Base-by-base conservation (phyloP, 2,113 vertebrate genomes). In the Mustelus asterias region DNA sequence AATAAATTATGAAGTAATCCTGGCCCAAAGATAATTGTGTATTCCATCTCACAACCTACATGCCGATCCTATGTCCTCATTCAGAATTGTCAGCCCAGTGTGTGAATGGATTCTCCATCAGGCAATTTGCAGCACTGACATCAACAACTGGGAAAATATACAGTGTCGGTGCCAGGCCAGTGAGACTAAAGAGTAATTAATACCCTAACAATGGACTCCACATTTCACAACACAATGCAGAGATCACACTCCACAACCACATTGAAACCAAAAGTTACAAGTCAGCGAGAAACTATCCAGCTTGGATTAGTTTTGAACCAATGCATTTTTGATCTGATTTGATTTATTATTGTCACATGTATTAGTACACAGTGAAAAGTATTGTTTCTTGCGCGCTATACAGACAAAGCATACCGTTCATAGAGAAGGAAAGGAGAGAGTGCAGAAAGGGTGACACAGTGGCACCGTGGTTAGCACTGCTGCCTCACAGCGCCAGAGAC, bases 21-120 rank as follows among this genome's bases (percentile, higher is more conserved):
- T 63, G 69, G 37, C 63, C 92, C 44, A 67, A 69, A 44, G 63
- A 44, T 7, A 65, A 37, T n/a, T 89, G 48, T 89, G 86, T n/a
- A 63, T 16, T 63, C 60, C 13, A n/a, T 60, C 54, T 60, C 48
- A 90, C 26, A 33, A 60, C 60, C 5, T 16, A n/a, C 88, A 63
- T 92, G 29, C 58, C 29, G 58, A 63, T 60, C 88, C 24, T 70
- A 48, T 96, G 78, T 24, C 41, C 58, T 80, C 78, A 96, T 60
- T 86, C 16, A 70, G 48, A 96, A 95, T 33, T 76, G 22, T n/a
- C 86, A 18, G 80, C 93, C 58, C 37, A 94, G 80, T 58, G 65
- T 83, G 90, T 1, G 88, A 83, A 63, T 24, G 85, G 88, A 41
- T 37, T 58, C 94, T 11, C 26, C 70, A 58, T 63, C 88, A n/a